phyloP scores from a whole-genome alignment of 2,888 invertebrate genomes.

The Lampropteryx suffumata region DNA sequence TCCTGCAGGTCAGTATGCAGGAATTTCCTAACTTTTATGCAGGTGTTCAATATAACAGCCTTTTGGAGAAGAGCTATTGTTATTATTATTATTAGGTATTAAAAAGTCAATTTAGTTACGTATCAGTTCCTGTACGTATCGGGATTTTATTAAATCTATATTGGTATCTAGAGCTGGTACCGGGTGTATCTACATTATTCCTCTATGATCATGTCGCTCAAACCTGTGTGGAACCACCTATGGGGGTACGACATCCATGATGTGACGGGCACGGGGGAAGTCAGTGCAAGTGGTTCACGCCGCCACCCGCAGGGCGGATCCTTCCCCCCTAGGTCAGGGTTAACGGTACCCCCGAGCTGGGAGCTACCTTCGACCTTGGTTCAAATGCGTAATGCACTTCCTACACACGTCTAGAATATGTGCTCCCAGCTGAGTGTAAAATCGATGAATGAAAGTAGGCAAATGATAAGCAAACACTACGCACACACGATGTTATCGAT shows the following conservation, averaged over 20 bases:
- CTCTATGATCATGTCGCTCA: background rate
- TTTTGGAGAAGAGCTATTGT: no score
- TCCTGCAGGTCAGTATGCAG: no score
- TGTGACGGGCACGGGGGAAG: constrained; percentile 64
- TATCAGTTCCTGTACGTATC: no score
- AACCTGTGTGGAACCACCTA: background rate
- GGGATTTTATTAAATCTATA: no score
- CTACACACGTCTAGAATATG: constrained; percentile 30
- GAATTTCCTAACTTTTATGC: no score
- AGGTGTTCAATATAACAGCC: no score
- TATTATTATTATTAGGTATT: no score
- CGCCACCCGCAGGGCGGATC: constrained; percentile 66
- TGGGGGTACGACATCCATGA: constrained; percentile 38
- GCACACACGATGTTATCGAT: background rate
- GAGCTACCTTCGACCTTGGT: constrained; percentile 79
- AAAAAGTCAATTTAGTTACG: no score
- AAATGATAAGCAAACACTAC: background rate
- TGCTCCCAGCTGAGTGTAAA: background rate
- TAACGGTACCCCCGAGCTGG: constrained; percentile 75
- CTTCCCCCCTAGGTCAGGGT: constrained; percentile 81
- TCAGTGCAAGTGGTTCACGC: constrained; percentile 65
- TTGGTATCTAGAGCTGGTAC: no score
- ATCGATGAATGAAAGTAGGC: background rate
- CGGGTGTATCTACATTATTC: no score
- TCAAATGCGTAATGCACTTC: constrained; percentile 62